Conservation (phyloP, 2,888 invertebrate genomes). For the Tolmerus cingulatus region DNA sequence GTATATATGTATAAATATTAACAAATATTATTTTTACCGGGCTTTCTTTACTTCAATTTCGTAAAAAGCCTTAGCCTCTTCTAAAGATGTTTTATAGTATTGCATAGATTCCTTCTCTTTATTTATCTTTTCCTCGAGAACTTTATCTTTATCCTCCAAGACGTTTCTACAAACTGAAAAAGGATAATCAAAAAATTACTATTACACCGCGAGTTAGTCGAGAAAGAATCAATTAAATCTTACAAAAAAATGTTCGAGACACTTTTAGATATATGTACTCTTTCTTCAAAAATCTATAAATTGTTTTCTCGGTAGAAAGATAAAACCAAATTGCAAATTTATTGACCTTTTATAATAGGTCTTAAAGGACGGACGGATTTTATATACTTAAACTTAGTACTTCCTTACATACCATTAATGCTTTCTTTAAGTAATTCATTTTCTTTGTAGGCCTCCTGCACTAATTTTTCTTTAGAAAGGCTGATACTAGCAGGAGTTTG, state of each 20-base stretch:
- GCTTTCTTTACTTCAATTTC: background rate
- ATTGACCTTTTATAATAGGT: too few species aligned
- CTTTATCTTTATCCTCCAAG: background rate
- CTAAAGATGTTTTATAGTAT: background rate
- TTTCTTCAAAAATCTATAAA: too few species aligned
- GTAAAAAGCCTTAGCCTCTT: background rate
- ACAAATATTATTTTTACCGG: background rate
- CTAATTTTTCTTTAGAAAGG: background rate
- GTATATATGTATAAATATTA: background rate
- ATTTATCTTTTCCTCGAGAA: background rate
- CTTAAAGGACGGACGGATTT: too few species aligned
- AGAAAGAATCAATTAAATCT: too few species aligned
- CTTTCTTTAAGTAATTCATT: background rate
- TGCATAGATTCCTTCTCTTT: background rate
- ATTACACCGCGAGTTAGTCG: too few species aligned
- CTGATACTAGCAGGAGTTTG: background rate
- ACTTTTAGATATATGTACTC: too few species aligned
- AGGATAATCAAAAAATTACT: background rate
- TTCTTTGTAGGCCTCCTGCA: background rate
- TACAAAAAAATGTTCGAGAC: too few species aligned
- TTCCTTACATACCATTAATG: background rate
- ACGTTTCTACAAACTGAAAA: background rate
- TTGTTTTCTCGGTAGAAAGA: too few species aligned
- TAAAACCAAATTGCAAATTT: too few species aligned
- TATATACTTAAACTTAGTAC: too few species aligned